Conservation (phyloP, 2,113 vertebrate genomes). For the Atrichornis clamosus region DNA sequence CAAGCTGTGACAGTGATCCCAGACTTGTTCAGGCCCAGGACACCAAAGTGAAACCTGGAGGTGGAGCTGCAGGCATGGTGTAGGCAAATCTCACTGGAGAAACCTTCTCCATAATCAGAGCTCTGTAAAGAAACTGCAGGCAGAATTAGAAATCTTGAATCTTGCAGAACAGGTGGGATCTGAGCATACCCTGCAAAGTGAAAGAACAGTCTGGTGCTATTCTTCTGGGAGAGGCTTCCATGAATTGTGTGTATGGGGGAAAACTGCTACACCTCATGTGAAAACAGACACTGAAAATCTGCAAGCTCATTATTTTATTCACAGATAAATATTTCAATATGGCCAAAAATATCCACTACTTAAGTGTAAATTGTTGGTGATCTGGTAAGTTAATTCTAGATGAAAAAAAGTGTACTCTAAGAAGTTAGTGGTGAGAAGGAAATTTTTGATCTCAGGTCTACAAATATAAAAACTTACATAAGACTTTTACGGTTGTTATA, state of each 20-base stretch:
- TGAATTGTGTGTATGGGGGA: not conserved
- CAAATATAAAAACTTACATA: not conserved
- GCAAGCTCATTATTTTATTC: not conserved
- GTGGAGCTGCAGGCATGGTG: not conserved
- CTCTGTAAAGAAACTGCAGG: not conserved
- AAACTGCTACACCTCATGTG: not conserved
- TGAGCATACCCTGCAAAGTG: not conserved
- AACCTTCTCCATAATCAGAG: not conserved
- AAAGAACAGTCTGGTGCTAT: not conserved
- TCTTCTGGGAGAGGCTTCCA: not conserved
- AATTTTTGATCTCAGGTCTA: not conserved
- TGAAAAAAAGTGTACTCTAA: not conserved
- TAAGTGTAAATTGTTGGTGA: not conserved
- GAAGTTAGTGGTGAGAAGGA: not conserved
- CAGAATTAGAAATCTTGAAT: not conserved
- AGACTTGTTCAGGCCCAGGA: not conserved
- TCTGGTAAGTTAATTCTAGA: not conserved
- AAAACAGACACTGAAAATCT: not conserved
- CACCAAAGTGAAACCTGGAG: not conserved
- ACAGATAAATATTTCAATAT: not conserved
- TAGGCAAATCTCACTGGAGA: not conserved
- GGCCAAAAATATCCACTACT: not conserved
- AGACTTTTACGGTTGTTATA: not conserved
- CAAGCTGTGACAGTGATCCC: accelerated
- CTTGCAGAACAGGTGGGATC: not conserved